These are phyloP conservation scores for Drosophila falleni DNA, from an alignment of 2,888 invertebrate genomes.

Conservation along the genomic window DNA sequence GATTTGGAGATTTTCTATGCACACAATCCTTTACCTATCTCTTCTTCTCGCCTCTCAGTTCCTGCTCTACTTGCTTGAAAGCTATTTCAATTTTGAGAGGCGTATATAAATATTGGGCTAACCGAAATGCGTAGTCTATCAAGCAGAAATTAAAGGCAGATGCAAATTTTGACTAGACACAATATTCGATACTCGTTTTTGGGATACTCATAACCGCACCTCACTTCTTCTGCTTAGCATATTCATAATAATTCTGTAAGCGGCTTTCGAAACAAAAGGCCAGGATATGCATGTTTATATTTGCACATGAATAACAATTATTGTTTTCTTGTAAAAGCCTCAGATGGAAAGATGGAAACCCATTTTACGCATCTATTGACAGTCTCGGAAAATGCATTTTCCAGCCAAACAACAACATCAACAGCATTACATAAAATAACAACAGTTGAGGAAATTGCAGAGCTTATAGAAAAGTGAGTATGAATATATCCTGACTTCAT, in stretches of 20 bases:
- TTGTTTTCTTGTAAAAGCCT: slow-evolving; percentile 1
- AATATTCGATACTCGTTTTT: slow-evolving; percentile 1
- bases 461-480: neutral
- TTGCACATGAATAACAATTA: slow-evolving; percentile 21
- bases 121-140: slow-evolving; percentile 45
- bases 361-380: slow-evolving; percentile 30
- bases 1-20: slow-evolving; percentile 62
- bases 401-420: slow-evolving; percentile 14
- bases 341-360: slow-evolving; percentile 36
- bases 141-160: slow-evolving; percentile 53
- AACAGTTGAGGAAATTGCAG: slow-evolving; percentile 20
- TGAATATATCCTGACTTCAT: slow-evolving; percentile 3
- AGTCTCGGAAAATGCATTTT: slow-evolving; percentile 17
- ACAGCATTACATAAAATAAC: slow-evolving; percentile 21
- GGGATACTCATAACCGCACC: neutral
- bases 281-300: slow-evolving; percentile 11
- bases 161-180: slow-evolving; percentile 31
- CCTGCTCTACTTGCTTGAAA: neutral
- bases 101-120: slow-evolving; percentile 51
- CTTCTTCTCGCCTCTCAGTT: neutral
- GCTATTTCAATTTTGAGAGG: slow-evolving; percentile 45
- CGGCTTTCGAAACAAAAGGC: slow-evolving; percentile 25
- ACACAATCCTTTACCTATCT: slow-evolving; percentile 15
- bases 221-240: slow-evolving; percentile 2
- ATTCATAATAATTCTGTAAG: slow-evolving; percentile 23